Evolutionary conservation across 1,140 invertebrate genomes (phyloP), one percentile per base, ranked within the genome.

Genomic region (Diorhabda sublineata): DNA sequence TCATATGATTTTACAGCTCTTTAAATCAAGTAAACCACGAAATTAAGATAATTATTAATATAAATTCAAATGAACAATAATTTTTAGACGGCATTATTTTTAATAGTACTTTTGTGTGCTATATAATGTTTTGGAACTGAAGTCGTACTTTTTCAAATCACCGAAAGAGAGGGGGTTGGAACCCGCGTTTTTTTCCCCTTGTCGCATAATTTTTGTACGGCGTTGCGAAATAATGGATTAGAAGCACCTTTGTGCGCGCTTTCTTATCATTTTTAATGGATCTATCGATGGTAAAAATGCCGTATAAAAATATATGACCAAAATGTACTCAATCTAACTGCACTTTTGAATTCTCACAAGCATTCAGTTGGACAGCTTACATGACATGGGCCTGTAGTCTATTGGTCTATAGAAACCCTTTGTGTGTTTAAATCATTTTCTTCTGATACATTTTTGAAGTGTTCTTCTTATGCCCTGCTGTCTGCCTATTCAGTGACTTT

Each of bases 81-180:
- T 63, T 63, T 63, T 63, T 63, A 45, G 61, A 63, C 64, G 64
- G 57, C 57, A 66, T 66, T 66, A 66, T 59, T 59, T 66, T 66
- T 66, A 66, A 66, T 66, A 66, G 57, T 66, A 66, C 64, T 66
- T 66, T 66, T 59, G 63, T 57, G 63, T 64, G 6, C 63, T 64
- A 60, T 7, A 60, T 60, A 2, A 60, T 60, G 58, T 60, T 60
- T 60, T 60, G 58, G 26, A 60, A 60, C 58, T 0, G 58, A 60
- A 60, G 58, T 5, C 58, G 58, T 60, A 60, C 58, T 60, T 57
- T 57, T 57, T 57, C 3, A 61, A 61, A 61, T 61, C n/a, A 42
- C 59, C n/a, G 3, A 62, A 62, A 42, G 7, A 52, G 45, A 52
- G 47, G 47, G 47, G 2, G 9, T 52, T 52, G 47, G 2, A 52